These are phyloP conservation scores for human (Homo sapiens) DNA, from an alignment of 2,113 vertebrate species.

Conservation along the genomic window GRCh38 chr14:41284001-41284500, in stretches of 20 bases:
- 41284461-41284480: background rate
- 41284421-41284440: background rate
- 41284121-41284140: background rate
- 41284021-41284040: background rate
- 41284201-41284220: background rate
- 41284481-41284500: background rate
- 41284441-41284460: background rate
- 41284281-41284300: background rate
- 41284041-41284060: background rate
- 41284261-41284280: background rate
- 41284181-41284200: background rate
- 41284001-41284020: background rate
- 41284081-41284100: background rate
- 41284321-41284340: background rate
- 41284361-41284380: background rate
- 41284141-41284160: background rate
- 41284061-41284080: background rate
- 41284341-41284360: background rate
- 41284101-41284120: background rate
- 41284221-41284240: background rate
- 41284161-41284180: background rate
- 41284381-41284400: background rate
- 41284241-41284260: background rate
- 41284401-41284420: background rate
- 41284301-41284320: background rate